Percentiles rank a stretch among this genome's conserved stretches.
These are phyloP conservation scores for Tillus elongatus DNA, from an alignment of 2,888 invertebrate genomes.

Conservation along the genomic window DNA sequence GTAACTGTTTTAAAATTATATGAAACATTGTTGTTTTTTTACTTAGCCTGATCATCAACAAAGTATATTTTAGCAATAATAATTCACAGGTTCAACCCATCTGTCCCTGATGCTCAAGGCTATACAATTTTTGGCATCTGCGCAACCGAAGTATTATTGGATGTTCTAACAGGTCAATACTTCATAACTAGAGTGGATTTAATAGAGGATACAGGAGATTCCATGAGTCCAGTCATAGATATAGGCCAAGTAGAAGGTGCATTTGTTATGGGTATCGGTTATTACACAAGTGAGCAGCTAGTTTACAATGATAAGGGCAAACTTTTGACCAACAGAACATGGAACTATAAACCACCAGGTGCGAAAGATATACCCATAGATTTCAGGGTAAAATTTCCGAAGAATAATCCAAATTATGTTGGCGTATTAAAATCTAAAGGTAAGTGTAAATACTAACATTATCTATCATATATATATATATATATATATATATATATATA, in stretches of 20 bases:
- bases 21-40: constrained; percentile 4
- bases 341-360: constrained; percentile 73
- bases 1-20: background rate
- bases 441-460: too few relatives aligned
- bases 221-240: constrained; percentile 63
- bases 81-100: constrained; percentile 26
- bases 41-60: constrained; percentile 5
- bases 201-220: constrained; percentile 65
- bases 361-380: constrained; percentile 71
- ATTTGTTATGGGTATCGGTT: constrained; percentile 53
- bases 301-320: constrained; percentile 56
- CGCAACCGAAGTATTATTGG: constrained; percentile 63
- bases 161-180: constrained; percentile 69
- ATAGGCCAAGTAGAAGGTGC: constrained; percentile 72
- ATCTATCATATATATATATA: too few relatives aligned
- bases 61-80: background rate
- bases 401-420: constrained; percentile 54
- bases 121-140: constrained; percentile 58
- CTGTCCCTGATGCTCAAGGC: constrained; percentile 43
- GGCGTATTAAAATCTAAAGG: constrained; percentile 70
- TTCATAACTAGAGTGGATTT: constrained; percentile 60
- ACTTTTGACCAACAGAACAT: constrained; percentile 66
- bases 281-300: constrained; percentile 60
- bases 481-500: background rate
- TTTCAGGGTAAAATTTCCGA: constrained; percentile 59